Percentiles rank a stretch among this genome's conserved stretches.
phyloP scores from a whole-genome alignment of 2,113 vertebrate genomes.

The Micromys minutus region DNA sequence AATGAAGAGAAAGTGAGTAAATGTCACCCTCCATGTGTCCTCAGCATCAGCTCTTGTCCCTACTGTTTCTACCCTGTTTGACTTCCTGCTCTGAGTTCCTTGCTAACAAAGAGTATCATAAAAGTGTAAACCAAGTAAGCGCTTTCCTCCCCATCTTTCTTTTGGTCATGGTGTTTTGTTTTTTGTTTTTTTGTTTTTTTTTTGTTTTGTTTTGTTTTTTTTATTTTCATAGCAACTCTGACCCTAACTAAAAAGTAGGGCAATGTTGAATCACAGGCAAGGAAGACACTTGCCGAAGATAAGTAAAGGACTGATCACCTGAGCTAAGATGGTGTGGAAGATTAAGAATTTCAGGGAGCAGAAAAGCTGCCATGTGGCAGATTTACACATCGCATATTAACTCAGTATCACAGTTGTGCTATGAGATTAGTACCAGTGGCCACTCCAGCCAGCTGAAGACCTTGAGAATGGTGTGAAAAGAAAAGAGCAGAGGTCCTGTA shows the following conservation, averaged over 20 bases:
- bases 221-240: background rate
- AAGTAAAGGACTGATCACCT: background rate
- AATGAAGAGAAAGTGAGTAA: background rate
- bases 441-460: too few relatives aligned
- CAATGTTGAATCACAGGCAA: background rate
- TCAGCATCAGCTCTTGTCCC: background rate
- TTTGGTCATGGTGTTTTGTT: background rate
- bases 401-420: background rate
- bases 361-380: background rate
- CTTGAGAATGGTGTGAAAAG: background rate
- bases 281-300: background rate
- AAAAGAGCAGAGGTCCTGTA: background rate
- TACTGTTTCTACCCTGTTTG: background rate
- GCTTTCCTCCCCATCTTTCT: background rate
- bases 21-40: background rate
- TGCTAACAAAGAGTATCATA: background rate
- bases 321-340: background rate
- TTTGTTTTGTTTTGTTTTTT: too few relatives aligned
- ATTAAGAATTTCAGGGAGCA: background rate
- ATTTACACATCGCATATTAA: background rate
- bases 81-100: background rate
- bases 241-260: background rate
- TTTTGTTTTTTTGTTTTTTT: too few relatives aligned
- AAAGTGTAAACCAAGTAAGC: background rate
- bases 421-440: background rate